Base-by-base conservation (phyloP, 1,140 invertebrate species). In the Campoletis sonorensis region DNA sequence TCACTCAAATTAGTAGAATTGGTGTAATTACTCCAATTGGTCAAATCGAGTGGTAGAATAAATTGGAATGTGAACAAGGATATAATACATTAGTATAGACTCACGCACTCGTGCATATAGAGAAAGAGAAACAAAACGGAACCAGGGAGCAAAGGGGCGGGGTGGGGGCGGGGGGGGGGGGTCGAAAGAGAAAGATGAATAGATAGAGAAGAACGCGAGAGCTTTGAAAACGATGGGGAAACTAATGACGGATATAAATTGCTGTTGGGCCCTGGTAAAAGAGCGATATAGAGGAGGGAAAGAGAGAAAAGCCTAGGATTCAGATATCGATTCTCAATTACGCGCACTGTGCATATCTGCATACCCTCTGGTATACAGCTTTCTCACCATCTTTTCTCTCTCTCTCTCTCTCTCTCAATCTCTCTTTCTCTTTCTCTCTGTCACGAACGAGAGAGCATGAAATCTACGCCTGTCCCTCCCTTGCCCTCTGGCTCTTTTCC, bases 181-280 rank as follows among this genome's bases (percentile, higher is more conserved):
- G 18, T 11, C 10, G 21, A 21, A 40, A 37, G 40, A 11, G 61
- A 67, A 26, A 67, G 15, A 70, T 70, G 30, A 33, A 70, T 70
- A 33, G 67, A 70, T 33, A 70, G 67, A 70, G 67, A 64, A 64
- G 30, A 13, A 21, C 27, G 67, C 27, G 67, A 13, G 67, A 37
- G 67, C 5, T 16, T 16, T 49, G 51, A 51, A 54, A 77, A 37
- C 73, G 73, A 77, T 75, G 73, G 73, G 13, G 13, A 27, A 61
- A 64, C 73, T 77, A 77, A 77, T 77, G 73, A 77, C 73, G 73
- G 73, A 77, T 77, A 77, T 64, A 77, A 77, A 77, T 77, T 77
- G 71, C 33, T 67, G 54, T 67, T 68, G 61, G 45, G 23, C 67
- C 27, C 67, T n/a, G 30, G 78, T 21, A 70, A 45, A 51, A 71